phyloP scores from a whole-genome alignment of 1,140 invertebrate genomes.

The Drosophila tani region DNA sequence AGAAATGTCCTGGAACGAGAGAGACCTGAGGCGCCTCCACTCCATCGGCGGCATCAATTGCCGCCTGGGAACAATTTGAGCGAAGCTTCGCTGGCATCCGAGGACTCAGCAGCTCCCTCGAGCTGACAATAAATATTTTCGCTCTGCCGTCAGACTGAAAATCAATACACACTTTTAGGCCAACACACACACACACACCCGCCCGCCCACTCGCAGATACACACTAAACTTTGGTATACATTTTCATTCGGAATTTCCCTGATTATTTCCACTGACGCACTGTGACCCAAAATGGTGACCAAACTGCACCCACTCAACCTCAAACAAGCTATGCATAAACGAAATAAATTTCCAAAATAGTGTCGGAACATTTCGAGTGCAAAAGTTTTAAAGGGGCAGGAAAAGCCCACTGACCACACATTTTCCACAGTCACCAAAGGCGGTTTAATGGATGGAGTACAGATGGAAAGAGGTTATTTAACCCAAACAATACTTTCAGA shows the following conservation, averaged over 20 bases:
- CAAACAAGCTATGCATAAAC: slow-evolving; percentile 30
- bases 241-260: slow-evolving; percentile 26
- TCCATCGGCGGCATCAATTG: slow-evolving; percentile 31
- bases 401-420: not conserved
- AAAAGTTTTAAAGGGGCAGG: slow-evolving; percentile 10
- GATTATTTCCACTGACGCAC: slow-evolving; percentile 24
- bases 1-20: slow-evolving; percentile 4
- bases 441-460: not conserved
- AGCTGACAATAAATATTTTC: slow-evolving; percentile 64
- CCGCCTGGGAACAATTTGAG: slow-evolving; percentile 59
- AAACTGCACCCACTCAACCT: slow-evolving; percentile 36
- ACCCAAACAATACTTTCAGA: slow-evolving; percentile 7
- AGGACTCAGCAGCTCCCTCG: slow-evolving; percentile 18
- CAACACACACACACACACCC: slow-evolving; percentile 5
- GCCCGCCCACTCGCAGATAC: slow-evolving; percentile 23
- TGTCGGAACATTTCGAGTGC: slow-evolving; percentile 15
- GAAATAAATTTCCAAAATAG: slow-evolving; percentile 37
- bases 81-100: slow-evolving; percentile 37
- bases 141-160: slow-evolving; percentile 44
- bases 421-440: not conserved
- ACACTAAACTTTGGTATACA: slow-evolving; percentile 33
- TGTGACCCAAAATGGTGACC: slow-evolving; percentile 19
- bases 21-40: slow-evolving; percentile 8
- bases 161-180: slow-evolving; percentile 58
- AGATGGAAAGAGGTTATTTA: not conserved